These are phyloP conservation scores for Drosophila ohnishii DNA, from an alignment of 1,140 invertebrate genomes.

Conservation along the genomic window DNA sequence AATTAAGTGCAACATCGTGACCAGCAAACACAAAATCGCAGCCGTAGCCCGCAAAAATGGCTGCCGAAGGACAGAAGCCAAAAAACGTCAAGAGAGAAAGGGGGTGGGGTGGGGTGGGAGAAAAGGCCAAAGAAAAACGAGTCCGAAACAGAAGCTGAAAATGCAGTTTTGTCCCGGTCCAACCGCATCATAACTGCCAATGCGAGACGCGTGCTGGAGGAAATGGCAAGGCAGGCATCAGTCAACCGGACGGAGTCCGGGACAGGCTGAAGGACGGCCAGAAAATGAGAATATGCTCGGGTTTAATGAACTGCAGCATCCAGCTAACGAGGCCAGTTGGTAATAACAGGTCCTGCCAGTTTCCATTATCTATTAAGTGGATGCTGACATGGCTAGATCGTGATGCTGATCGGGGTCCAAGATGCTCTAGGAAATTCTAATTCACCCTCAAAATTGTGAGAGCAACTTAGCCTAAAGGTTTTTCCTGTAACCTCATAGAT, in stretches of 20 bases:
- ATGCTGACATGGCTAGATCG: background rate
- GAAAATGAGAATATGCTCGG: slow-evolving; percentile 16
- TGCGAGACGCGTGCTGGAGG: slow-evolving; percentile 27
- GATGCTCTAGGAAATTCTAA: too few species aligned
- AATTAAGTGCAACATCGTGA: slow-evolving; percentile 66
- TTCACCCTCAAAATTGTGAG: too few species aligned
- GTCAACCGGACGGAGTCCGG: background rate
- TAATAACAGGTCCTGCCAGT: background rate
- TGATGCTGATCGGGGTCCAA: too few species aligned
- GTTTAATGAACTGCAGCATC: slow-evolving; percentile 29
- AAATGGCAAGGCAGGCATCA: slow-evolving; percentile 27
- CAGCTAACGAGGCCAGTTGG: slow-evolving; percentile 1
- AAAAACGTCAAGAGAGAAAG: slow-evolving; percentile 4
- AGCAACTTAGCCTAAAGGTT: too few species aligned
- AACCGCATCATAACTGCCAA: slow-evolving; percentile 51
- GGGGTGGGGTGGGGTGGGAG: too few species aligned
- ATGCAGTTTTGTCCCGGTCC: slow-evolving; percentile 27
- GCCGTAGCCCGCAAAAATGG: slow-evolving; percentile 28
- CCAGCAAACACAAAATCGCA: slow-evolving; percentile 54
- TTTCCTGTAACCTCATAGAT: too few species aligned
- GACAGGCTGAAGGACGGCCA: too few species aligned
- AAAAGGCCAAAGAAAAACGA: slow-evolving; percentile 9
- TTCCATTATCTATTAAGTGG: background rate
- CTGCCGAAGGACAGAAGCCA: slow-evolving; percentile 4
- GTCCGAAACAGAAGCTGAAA: slow-evolving; percentile 22